Evolutionary conservation across 2,888 invertebrate species (phyloP), one percentile per base, ranked within the genome.

Genomic region (Ochropleura plecta): DNA sequence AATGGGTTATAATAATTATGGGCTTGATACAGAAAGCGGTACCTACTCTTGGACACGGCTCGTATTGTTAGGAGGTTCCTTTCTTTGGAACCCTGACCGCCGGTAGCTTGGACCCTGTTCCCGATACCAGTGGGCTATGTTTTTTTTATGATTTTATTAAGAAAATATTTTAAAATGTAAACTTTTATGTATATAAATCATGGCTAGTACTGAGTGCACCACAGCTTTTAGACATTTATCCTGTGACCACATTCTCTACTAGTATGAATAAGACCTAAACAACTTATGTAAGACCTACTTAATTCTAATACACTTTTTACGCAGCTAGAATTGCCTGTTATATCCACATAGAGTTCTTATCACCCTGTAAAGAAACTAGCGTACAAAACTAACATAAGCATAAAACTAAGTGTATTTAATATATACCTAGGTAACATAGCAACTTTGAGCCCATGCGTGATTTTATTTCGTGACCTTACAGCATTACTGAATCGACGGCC

Each of bases 381-480:
- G 76, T 70, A 78, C 70, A 74, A 78, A 74, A 48, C 49, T 78
- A 78, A 74, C 57, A 60, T 59, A 67, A 44, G 46, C 60, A 67
- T 67, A 62, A 79, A 79, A 67, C 69, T 57, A 62, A 44, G n/a
- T 40, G 40, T 44, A n/a, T n/a, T n/a, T n/a, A n/a, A n/a, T n/a
- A 44, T n/a, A 16, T 16, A 59, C 16, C 16, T 59, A 16, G 59
- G 59, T 9, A 75, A 79, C 72, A 76, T 70, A 46, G 73, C 49
- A 74, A 67, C 63, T 73, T 78, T 63, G 76, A 63, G 53, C 63
- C 71, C 59, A 62, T 81, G 81, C 78, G 82, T 81, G 79, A 69
- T 80, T 82, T 75, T 73, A 70, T 65, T 70, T 81, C 79, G 78
- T 85, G 78, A 79, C 84, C 76, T 84, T 76, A 79, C 67, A 64